These are phyloP conservation scores for Megaceryle maxima DNA, from an alignment of 2,113 vertebrate species.

Conservation along the genomic window DNA sequence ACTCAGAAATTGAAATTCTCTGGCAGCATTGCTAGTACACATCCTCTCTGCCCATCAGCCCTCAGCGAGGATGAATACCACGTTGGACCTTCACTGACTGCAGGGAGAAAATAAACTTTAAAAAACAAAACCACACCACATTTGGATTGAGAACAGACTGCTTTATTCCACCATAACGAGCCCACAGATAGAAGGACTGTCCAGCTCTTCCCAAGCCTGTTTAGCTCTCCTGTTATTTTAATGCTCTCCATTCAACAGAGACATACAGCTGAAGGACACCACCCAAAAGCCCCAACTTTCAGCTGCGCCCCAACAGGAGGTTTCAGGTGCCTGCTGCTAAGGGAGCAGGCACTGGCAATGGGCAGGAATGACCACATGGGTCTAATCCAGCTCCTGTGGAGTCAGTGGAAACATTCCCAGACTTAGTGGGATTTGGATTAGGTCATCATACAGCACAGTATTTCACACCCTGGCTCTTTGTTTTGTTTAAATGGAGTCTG, in stretches of 20 bases:
- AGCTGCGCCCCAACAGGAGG: background rate
- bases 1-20: background rate
- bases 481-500: slow-evolving; percentile 41
- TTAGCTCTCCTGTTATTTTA: background rate
- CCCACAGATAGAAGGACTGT: rapidly evolving
- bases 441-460: background rate
- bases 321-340: background rate
- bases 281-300: background rate
- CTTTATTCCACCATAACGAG: background rate
- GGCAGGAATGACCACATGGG: rapidly evolving
- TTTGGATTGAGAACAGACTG: background rate
- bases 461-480: slow-evolving; percentile 20
- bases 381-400: background rate
- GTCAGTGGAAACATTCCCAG: background rate
- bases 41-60: background rate
- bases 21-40: background rate
- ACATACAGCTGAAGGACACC: background rate
- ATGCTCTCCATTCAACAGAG: background rate
- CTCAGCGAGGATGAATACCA: background rate
- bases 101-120: background rate
- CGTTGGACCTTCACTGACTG: background rate
- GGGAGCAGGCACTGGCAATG: background rate
- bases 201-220: background rate
- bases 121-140: background rate
- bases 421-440: slow-evolving; percentile 28